These are phyloP conservation scores for Drosophila tanythrix DNA, from an alignment of 2,888 invertebrate species.

Conservation along the genomic window DNA sequence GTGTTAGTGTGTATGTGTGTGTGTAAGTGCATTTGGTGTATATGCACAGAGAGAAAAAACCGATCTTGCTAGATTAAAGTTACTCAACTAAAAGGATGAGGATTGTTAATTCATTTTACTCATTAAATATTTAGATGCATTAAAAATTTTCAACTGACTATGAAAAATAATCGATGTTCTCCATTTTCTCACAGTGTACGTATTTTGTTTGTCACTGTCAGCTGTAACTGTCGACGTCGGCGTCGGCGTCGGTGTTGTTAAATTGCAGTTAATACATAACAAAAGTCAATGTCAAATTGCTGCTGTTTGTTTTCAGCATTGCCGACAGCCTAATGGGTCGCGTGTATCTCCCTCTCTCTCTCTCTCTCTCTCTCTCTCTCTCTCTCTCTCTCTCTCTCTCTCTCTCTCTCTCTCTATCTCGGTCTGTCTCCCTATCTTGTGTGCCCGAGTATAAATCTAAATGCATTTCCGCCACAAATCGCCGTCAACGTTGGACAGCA, in stretches of 20 bases:
- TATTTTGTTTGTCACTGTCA: conserved; percentile 14
- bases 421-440: not conserved
- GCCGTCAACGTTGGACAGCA: conserved; percentile 43
- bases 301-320: conserved; percentile 32
- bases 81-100: not conserved
- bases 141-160: not conserved
- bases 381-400: conserved; percentile 1
- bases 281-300: conserved; percentile 72
- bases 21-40: not conserved
- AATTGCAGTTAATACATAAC: conserved; percentile 70
- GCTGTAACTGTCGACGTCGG: conserved; percentile 16
- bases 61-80: not conserved
- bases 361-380: not conserved
- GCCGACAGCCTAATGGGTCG: conserved; percentile 59
- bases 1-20: conserved; percentile 6
- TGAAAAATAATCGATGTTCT: not conserved
- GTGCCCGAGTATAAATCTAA: conserved; percentile 49
- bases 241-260: conserved; percentile 61
- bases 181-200: not conserved
- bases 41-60: not conserved
- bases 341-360: conserved; percentile 8
- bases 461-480: conserved; percentile 71
- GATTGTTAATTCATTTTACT: not conserved
- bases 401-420: conserved; percentile 9
- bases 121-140: not conserved